A percentile compares a stretch with the other conserved stretches of the same genome.
Conservation (phyloP, 1,140 invertebrate species). For the Drosophila jambulina region DNA sequence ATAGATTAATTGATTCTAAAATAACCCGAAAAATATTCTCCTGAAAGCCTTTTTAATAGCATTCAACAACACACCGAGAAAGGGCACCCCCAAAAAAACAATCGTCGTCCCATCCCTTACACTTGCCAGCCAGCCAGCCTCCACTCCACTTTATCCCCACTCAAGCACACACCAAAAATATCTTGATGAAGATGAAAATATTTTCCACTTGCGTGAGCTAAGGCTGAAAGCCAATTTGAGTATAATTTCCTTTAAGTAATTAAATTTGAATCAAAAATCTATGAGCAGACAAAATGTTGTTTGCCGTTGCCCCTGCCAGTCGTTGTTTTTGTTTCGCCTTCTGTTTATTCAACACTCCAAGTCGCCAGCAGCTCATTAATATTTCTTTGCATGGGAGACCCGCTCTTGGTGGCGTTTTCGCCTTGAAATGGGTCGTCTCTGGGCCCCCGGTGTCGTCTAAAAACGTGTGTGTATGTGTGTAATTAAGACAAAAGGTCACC, state of each 20-base stretch:
- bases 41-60: constrained; percentile 48
- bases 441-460: constrained; percentile 8
- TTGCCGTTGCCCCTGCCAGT: constrained; percentile 7
- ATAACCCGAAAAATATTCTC: constrained; percentile 37
- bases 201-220: constrained; percentile 52
- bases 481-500: constrained; percentile 54
- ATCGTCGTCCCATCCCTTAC: constrained; percentile 8
- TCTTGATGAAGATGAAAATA: constrained; percentile 49
- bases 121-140: not conserved
- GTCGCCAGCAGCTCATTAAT: constrained; percentile 43
- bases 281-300: constrained; percentile 46
- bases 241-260: constrained; percentile 57
- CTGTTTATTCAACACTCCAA: constrained; percentile 46
- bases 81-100: constrained; percentile 29
- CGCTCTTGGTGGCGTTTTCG: constrained; percentile 27
- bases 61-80: constrained; percentile 35
- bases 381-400: constrained; percentile 44
- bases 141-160: constrained; percentile 21
- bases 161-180: constrained; percentile 40
- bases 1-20: constrained; percentile 52
- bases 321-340: constrained; percentile 21
- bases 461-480: constrained; percentile 11
- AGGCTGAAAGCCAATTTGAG: constrained; percentile 49
- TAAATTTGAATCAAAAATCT: constrained; percentile 55
- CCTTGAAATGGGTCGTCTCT: constrained; percentile 42